A percentile compares a stretch with the other conserved stretches of the same genome.
Evolutionary conservation across 1,140 invertebrate genomes (phyloP).

Genomic region (Streblospio benedicti): DNA sequence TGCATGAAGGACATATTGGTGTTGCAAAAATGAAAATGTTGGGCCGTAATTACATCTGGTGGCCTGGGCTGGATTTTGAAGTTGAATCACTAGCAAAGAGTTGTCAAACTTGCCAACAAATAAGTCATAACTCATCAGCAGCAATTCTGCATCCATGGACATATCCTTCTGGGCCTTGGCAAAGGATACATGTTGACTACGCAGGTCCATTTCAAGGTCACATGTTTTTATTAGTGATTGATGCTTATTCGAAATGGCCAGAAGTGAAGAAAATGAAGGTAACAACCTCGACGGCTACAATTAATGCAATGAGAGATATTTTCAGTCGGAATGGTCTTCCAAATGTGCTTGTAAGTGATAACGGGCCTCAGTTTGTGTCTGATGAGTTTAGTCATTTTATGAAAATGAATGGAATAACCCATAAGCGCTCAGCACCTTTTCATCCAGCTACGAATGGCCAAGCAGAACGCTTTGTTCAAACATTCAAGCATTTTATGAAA

Average conservation of each 20-base stretch:
- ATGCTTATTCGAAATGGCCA: constrained; percentile 45
- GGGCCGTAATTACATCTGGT: background rate
- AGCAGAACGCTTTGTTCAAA: constrained; percentile 29
- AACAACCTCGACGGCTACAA: constrained; percentile 13
- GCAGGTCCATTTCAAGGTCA: constrained; percentile 41
- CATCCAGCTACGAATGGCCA: constrained; percentile 29
- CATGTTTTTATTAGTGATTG: constrained; percentile 44
- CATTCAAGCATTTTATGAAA: too few relatives aligned
- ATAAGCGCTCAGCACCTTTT: constrained; percentile 24
- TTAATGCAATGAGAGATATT: constrained; percentile 16
- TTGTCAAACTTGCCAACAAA: background rate
- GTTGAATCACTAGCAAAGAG: background rate
- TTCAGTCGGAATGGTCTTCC: background rate
- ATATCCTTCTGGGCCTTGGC: constrained; percentile 41
- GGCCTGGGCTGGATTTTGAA: constrained; percentile 5
- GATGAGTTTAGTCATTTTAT: constrained; percentile 27
- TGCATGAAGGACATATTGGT: background rate
- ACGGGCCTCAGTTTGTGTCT: constrained; percentile 25
- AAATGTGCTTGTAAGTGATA: constrained; percentile 24
- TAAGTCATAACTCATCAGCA: constrained; percentile 21
- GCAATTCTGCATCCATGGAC: constrained; percentile 33
- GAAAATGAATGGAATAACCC: constrained; percentile 18
- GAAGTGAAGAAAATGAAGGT: constrained; percentile 27
- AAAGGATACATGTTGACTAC: constrained; percentile 50
- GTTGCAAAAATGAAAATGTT: constrained; percentile 3